Conservation (phyloP, 2,888 invertebrate genomes). For the Drosophila pseudotalamancana region DNA sequence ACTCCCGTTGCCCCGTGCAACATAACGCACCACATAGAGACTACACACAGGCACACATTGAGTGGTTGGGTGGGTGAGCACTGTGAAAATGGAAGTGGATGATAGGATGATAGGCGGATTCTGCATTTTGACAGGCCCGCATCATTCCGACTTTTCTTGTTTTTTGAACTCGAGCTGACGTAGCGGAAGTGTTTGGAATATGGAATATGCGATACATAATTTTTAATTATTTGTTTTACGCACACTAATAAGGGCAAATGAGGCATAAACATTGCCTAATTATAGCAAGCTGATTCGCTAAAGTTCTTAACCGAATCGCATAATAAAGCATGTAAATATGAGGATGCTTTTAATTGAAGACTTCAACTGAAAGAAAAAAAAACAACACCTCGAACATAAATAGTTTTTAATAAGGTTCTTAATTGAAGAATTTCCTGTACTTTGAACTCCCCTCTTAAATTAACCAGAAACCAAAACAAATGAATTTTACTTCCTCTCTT, state of each 20-base stretch:
- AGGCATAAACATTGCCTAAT: slow-evolving; percentile 77
- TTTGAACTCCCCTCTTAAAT: background rate
- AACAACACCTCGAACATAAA: background rate
- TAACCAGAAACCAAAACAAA: too few relatives aligned
- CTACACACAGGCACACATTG: background rate
- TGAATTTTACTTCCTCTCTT: too few relatives aligned
- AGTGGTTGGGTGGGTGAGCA: slow-evolving; percentile 13
- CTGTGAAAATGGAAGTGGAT: background rate
- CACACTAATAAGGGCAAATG: slow-evolving; percentile 77
- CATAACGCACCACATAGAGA: slow-evolving; percentile 13
- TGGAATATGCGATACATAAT: slow-evolving; percentile 52
- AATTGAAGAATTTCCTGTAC: background rate
- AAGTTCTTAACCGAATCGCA: background rate
- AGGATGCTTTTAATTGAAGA: background rate
- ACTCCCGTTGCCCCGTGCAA: slow-evolving; percentile 27
- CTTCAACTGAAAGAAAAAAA: background rate
- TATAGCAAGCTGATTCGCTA: slow-evolving; percentile 42
- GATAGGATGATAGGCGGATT: slow-evolving; percentile 32
- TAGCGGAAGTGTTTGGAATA: slow-evolving; percentile 70
- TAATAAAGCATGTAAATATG: background rate
- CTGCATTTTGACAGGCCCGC: slow-evolving; percentile 74
- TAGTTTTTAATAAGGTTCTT: background rate
- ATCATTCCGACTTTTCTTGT: slow-evolving; percentile 68
- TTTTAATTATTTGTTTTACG: slow-evolving; percentile 73
- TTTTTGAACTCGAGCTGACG: slow-evolving; percentile 67